Evolutionary conservation across 2,113 vertebrate genomes (phyloP).

Genomic region (Pseudorectes ferrugineus): DNA sequence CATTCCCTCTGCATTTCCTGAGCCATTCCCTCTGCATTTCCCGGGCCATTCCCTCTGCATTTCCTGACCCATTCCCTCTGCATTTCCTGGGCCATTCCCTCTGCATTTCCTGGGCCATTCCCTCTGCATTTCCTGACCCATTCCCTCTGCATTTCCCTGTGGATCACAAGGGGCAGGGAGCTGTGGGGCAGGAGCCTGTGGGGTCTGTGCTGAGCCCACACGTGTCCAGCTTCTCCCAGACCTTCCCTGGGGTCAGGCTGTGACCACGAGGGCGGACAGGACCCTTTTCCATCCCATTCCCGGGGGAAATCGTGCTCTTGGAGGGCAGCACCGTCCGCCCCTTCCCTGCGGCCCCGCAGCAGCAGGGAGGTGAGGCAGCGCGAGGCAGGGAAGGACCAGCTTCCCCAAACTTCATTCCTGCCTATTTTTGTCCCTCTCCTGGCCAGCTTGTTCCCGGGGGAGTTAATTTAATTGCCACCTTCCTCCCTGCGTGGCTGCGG

Average conservation of each 20-base stretch:
- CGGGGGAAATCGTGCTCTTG: neutral
- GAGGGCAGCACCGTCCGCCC: fast-evolving
- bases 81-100: neutral
- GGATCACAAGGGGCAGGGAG: neutral
- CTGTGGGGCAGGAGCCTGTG: neutral
- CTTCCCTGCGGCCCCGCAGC: fast-evolving
- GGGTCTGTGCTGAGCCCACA: neutral
- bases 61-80: neutral
- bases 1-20: neutral
- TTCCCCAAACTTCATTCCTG: neutral
- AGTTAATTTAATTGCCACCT: conserved; percentile 32
- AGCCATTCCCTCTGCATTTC: neutral
- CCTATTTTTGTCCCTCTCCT: neutral
- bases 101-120: no score
- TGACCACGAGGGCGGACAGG: no score
- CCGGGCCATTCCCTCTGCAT: neutral
- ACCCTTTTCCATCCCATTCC: neutral
- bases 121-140: neutral
- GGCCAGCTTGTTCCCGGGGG: conserved; percentile 21
- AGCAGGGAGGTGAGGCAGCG: neutral
- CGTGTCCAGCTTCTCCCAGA: neutral
- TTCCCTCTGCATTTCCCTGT: neutral
- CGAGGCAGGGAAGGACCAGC: neutral
- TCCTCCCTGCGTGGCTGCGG: neutral
- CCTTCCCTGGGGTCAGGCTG: neutral